Evolutionary conservation across 2,797 vertebrate genomes (phyloP).

Genomic region (Corythornis leucogaster): DNA sequence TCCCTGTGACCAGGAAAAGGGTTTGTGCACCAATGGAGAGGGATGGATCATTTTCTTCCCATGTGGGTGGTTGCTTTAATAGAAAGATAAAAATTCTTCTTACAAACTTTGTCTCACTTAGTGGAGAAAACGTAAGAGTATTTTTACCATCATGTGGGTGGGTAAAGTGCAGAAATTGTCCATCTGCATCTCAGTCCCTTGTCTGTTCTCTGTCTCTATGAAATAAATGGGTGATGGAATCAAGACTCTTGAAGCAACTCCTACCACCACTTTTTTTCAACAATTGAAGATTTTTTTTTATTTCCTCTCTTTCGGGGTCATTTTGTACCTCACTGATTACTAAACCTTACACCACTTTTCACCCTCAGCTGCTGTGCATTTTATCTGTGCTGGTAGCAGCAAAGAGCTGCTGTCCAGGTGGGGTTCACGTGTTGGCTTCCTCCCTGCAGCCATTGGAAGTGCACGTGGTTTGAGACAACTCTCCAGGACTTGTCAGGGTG

Average conservation of each 20-base stretch:
- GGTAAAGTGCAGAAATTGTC: not conserved
- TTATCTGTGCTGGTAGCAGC: not conserved
- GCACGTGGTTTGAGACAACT: not conserved
- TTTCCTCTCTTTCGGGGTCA: not conserved
- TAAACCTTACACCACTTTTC: not conserved
- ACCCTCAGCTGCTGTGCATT: not conserved
- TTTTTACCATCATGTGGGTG: accelerated
- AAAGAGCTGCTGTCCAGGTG: not conserved
- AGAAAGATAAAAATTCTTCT: not conserved
- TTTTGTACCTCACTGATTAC: not conserved
- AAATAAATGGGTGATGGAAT: not conserved
- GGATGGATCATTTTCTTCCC: not conserved
- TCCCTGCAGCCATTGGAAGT: not conserved
- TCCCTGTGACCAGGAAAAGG: no score
- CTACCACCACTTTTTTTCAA: not conserved
- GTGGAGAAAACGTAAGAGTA: not conserved
- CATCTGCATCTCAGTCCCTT: not conserved
- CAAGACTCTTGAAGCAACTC: not conserved
- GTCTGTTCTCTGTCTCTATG: not conserved
- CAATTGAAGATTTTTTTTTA: not conserved
- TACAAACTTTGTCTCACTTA: not conserved
- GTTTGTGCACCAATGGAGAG: not conserved
- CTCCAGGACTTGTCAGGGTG: not conserved
- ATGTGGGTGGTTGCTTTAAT: not conserved
- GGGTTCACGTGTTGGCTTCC: not conserved